Base-by-base conservation (phyloP, 2,888 invertebrate genomes). In the Eumerus sabulonum region DNA sequence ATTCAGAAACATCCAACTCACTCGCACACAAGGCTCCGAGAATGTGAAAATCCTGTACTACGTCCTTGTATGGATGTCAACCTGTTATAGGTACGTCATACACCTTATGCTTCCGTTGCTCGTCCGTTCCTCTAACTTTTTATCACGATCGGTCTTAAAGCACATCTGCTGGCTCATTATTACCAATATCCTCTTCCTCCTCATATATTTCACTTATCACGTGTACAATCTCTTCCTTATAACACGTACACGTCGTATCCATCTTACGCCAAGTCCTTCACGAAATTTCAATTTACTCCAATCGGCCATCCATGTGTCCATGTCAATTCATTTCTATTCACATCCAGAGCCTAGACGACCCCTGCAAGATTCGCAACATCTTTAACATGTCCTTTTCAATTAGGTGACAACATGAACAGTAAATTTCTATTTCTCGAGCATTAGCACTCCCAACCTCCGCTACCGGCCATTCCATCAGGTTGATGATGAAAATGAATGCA, bases 401-500 rank as follows among this genome's bases (percentile, higher is more conserved):
- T 77, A 77, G 77, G 73, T 77, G 77, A 73, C 77, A 77, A 68
- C 62, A 51, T 40, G 42, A 66, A 47, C 38, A 66, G 73, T 53
- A 66, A 66, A 71, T 56, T 63, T 66, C 47, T 27, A 59, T 72
- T 51, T 62, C 45, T 12, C 35, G 16, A 14, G 53, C 53, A 59
- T 56, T 63, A 56, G 17, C 63, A 50, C 44, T 12, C 53, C 19
- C 19, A 45, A n/a, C n/a, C n/a, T n/a, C n/a, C n/a, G 17, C 44
- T 18, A 50, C 18, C 17, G 42, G 11, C 16, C 66, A 71, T 60
- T 16, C 40, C 64, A 64, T 48, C 50, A 56, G 53, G 18, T 56
- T 67, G 76, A 72, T 66, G 76, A 66, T 62, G 66, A 57, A 67
- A 77, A 77, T 72, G 60, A 77, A 77, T 77, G 67, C 57, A 76